phyloP scores from a whole-genome alignment of 2,113 vertebrate genomes.

The Pelecanoides urinatrix region DNA sequence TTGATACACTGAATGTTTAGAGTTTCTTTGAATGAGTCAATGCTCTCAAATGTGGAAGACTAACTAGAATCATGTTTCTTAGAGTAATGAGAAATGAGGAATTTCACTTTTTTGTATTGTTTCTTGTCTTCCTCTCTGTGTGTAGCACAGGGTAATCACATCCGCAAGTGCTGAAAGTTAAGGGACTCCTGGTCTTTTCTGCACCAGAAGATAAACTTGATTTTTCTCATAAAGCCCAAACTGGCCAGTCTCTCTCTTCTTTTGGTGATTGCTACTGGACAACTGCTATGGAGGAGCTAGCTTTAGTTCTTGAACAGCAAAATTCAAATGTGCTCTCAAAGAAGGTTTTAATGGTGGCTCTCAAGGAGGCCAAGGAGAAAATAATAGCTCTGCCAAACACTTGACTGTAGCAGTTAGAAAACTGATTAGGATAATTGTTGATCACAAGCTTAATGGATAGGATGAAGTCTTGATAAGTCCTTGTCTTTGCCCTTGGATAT shows the following conservation, averaged over 20 bases:
- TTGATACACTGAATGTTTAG: not conserved
- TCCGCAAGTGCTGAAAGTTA: not conserved
- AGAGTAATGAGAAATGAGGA: not conserved
- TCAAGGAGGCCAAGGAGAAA: not conserved
- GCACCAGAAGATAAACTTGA: not conserved
- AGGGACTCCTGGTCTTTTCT: not conserved
- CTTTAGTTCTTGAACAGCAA: not conserved
- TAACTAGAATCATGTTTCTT: not conserved
- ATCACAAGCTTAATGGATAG: not conserved
- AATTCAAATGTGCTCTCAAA: not conserved
- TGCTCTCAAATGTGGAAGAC: not conserved
- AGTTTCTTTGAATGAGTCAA: not conserved
- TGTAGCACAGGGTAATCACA: not conserved
- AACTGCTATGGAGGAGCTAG: not conserved
- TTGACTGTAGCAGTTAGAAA: not conserved
- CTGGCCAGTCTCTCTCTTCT: not conserved
- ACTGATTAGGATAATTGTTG: not conserved
- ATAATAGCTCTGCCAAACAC: not conserved
- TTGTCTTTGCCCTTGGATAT: not conserved
- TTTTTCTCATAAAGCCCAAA: not conserved
- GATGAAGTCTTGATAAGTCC: not conserved
- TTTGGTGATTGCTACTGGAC: not conserved
- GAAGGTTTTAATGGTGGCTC: not conserved
- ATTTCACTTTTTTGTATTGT: not conserved
- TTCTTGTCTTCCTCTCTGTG: not conserved